Conservation (phyloP, 2,888 invertebrate genomes). For the Platycnemis pennipes region DNA sequence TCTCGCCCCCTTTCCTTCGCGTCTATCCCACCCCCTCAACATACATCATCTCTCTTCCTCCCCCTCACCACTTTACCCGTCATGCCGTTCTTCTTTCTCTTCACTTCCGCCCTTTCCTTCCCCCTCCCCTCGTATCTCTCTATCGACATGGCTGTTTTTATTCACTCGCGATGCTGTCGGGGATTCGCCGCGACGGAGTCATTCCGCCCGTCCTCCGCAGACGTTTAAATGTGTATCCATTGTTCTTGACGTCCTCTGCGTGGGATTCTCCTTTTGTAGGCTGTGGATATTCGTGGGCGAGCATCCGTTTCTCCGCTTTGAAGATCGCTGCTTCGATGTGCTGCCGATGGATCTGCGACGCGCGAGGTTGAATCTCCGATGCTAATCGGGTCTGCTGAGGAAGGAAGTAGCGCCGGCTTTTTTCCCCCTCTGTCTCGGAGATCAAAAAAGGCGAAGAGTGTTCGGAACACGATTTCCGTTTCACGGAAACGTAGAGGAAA, state of each 20-base stretch:
- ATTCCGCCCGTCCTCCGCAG: slow-evolving; percentile 9
- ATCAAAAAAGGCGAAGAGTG: too few relatives aligned
- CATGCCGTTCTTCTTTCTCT: too few relatives aligned
- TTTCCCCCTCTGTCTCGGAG: too few relatives aligned
- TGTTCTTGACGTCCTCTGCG: not conserved
- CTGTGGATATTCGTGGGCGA: not conserved
- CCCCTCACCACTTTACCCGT: too few relatives aligned
- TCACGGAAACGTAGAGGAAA: not conserved
- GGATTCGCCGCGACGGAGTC: slow-evolving; percentile 20
- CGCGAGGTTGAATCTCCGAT: not conserved
- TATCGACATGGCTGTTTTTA: not conserved
- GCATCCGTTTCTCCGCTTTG: not conserved
- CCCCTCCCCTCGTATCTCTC: not conserved
- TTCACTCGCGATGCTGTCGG: not conserved
- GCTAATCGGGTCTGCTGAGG: not conserved
- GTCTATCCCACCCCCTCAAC: too few relatives aligned
- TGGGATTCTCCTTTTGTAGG: not conserved
- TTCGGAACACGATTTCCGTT: not conserved
- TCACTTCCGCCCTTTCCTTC: not conserved
- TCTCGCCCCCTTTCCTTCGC: too few relatives aligned
- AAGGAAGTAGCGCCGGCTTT: too few relatives aligned
- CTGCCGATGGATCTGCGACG: not conserved
- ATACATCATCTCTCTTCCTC: too few relatives aligned
- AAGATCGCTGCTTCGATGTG: not conserved
- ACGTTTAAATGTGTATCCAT: slow-evolving; percentile 17